Base-by-base conservation (phyloP, 2,888 invertebrate species). In the Morpho helenor region DNA sequence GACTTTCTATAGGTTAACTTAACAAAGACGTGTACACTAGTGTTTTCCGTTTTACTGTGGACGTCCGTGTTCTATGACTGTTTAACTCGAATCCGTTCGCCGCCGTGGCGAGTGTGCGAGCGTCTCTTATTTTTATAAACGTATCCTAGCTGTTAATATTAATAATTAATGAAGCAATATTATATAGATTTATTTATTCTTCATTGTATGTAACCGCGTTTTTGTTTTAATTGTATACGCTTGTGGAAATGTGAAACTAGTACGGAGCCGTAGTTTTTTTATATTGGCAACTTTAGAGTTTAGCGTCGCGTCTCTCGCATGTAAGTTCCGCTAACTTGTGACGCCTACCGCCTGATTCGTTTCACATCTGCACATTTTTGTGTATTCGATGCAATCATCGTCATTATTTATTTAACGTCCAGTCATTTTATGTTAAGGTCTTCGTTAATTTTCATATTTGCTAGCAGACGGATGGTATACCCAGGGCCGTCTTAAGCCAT, bases 131-230 rank as follows among this genome's bases (percentile, higher is more conserved):
- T 40, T 41, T 22, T n/a, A 31, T 22, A 47, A 22, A 22, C 64
- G 63, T 63, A 66, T 66, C 58, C 66, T 63, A 53, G 40, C 49
- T 51, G 42, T 48, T 42, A 54, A 46, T 9, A 7, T 43, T 43
- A 47, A 41, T 54, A 23, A 53, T 48, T 59, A 60, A 44, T 55
- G 44, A 60, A 62, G 55, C 59, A 61, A 63, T 61, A 61, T 47
- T 31, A 56, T 65, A 49, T 60, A 46, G 49, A 9, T 10, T 54
- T 57, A 61, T 58, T 63, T 58, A 61, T 63, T 61, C 40, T 47
- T 47, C 44, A 47, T 53, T 53, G 8, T 43, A 31, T n/a, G 41
- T 43, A 42, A 42, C 49, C 44, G 10, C 54, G 8, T 52, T 55
- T 54, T 43, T 56, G 40, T 47, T 42, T 52, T 51, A 45, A 45